Evolutionary conservation across 2,888 invertebrate genomes (phyloP), one percentile per base, ranked within the genome.

Genomic region (Palloptera scutellata): DNA sequence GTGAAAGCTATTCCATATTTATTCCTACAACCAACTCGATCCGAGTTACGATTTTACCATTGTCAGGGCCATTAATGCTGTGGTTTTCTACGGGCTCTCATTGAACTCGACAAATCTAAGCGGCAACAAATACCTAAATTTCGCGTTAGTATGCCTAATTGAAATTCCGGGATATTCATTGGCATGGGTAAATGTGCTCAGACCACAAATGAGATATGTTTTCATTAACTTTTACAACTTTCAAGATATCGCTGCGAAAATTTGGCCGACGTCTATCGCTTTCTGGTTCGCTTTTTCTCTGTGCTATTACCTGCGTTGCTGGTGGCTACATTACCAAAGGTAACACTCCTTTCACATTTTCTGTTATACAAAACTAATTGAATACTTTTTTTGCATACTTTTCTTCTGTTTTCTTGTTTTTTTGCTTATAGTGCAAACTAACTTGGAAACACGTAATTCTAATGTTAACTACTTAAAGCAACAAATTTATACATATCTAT

Each of bases 51-150:
- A n/a, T n/a, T n/a, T n/a, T n/a, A n/a, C n/a, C n/a, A n/a, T n/a
- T n/a, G n/a, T n/a, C 15, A 84, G 83, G 90, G 86, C 87, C 20
- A 88, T 90, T 2, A 90, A 89, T 77, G 89, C 90, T 0, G 89
- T 91, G 69, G 89, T 91, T 4, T 91, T 88, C 76, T 91, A 91
- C 76, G 91, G 91, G 1, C 83, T 91, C 41, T 90, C 90, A 0
- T 82, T 91, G 30, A 91, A 90, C 78, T 88, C 91, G 0, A 90
- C 89, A 0, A 88, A 87, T 60, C 85, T 91, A 68, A 88, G 88
- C 66, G 91, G 91, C 12, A 88, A 91, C 77, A 90, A 90, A 79
- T 91, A 91, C 78, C 69, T 89, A 1, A 91, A 91, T 81, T 91
- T 91, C 78, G 86, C 89, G 11, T 78, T 90, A 41, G 89, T 89